These are phyloP conservation scores for Eupithecia exiguata DNA, from an alignment of 2,888 invertebrate genomes.

Conservation along the genomic window DNA sequence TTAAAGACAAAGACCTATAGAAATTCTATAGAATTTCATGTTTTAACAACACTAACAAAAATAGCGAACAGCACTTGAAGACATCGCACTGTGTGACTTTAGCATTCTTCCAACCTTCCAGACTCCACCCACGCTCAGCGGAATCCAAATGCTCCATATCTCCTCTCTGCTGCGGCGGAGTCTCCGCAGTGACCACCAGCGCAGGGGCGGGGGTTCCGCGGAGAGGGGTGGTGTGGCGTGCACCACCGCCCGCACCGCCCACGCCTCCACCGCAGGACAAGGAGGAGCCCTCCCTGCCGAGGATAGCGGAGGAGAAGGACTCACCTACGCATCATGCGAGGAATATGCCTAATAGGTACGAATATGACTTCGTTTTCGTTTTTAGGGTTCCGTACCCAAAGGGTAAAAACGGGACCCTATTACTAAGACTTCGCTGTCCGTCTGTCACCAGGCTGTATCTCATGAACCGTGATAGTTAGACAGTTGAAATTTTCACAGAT, in stretches of 20 bases:
- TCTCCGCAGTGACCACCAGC: slow-evolving; percentile 44
- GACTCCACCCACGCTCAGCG: slow-evolving; percentile 95
- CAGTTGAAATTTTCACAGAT: too few relatives aligned
- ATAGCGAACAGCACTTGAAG: too few relatives aligned
- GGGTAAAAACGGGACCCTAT: too few relatives aligned
- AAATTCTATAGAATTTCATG: too few relatives aligned
- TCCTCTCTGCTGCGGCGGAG: slow-evolving; percentile 87
- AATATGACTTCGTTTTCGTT: neutral
- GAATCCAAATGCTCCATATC: slow-evolving; percentile 93
- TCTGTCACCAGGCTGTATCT: too few relatives aligned
- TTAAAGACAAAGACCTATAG: too few relatives aligned
- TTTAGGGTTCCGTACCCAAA: too few relatives aligned
- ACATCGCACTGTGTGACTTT: too few relatives aligned
- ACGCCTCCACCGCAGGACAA: slow-evolving; percentile 70
- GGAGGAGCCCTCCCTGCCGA: slow-evolving; percentile 85
- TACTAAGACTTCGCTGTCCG: too few relatives aligned
- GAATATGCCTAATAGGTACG: slow-evolving; percentile 63
- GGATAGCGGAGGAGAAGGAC: slow-evolving; percentile 95
- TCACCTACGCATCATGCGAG: slow-evolving; percentile 86
- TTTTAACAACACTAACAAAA: too few relatives aligned
- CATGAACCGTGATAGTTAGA: too few relatives aligned
- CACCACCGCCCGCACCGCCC: slow-evolving; percentile 67
- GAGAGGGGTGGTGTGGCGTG: slow-evolving; percentile 61
- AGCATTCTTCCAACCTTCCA: slow-evolving; percentile 37
- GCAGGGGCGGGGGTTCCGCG: slow-evolving; percentile 53